Evolutionary conservation across 2,888 invertebrate genomes (phyloP).

Genomic region (Hydropsyche betteni): DNA sequence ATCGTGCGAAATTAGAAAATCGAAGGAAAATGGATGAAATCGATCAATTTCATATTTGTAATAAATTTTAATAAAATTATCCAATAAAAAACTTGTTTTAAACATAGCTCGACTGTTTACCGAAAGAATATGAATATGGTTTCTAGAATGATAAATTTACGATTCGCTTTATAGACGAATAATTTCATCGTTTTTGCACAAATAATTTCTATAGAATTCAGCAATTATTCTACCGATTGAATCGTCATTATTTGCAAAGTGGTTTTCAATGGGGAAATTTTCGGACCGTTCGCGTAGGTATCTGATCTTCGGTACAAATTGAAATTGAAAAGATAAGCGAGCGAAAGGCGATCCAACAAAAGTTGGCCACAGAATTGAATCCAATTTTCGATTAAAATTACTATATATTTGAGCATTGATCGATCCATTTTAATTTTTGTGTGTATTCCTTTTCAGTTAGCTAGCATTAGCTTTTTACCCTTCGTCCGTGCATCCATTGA

Average conservation of each 20-base stretch:
- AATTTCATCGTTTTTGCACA: too few species aligned
- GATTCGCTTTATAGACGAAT: too few species aligned
- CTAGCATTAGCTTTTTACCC: too few species aligned
- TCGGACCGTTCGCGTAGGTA: background rate
- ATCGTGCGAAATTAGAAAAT: slow-evolving; percentile 18
- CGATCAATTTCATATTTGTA: background rate
- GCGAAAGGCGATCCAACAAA: background rate
- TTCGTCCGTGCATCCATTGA: background rate
- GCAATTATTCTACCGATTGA: background rate
- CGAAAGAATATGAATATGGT: too few species aligned
- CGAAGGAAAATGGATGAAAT: background rate
- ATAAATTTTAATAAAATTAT: too few species aligned
- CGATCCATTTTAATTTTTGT: too few species aligned
- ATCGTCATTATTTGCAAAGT: background rate
- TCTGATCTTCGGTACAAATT: background rate
- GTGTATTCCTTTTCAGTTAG: too few species aligned
- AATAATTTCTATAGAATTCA: too few species aligned
- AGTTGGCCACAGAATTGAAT: background rate
- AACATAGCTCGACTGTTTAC: too few species aligned
- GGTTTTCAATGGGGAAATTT: slow-evolving; percentile 3
- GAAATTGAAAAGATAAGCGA: slow-evolving; percentile 21
- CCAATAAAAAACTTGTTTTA: too few species aligned
- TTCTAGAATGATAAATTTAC: too few species aligned
- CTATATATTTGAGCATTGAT: background rate
- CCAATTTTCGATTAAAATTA: background rate